phyloP scores from a whole-genome alignment of 2,888 invertebrate genomes.

The Chouioia cunea region DNA sequence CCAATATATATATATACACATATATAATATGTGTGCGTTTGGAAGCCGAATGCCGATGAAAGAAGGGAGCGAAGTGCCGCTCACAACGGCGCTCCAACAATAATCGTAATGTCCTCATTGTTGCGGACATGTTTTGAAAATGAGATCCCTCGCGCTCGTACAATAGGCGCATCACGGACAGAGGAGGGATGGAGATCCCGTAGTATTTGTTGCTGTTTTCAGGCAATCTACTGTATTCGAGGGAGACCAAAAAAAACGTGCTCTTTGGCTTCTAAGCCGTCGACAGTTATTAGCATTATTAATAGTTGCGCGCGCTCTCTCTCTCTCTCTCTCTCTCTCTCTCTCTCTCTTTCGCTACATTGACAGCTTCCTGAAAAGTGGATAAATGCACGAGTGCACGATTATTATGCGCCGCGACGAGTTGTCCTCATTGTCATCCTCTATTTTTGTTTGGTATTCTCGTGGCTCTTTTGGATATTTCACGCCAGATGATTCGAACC shows the following conservation, averaged over 20 bases:
- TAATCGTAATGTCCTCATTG: slow-evolving; percentile 66
- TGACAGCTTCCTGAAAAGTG: slow-evolving; percentile 47
- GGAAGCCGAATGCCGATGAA: no score
- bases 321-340: no score
- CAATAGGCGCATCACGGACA: background rate
- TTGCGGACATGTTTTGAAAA: slow-evolving; percentile 68
- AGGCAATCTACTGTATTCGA: background rate
- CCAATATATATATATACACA: no score
- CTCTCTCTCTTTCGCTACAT: slow-evolving; percentile 46
- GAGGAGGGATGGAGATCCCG: background rate
- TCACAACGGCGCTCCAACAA: slow-evolving; percentile 53
- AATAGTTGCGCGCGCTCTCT: slow-evolving; percentile 56
- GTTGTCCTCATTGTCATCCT: slow-evolving; percentile 33
- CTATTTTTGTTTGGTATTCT: slow-evolving; percentile 6
- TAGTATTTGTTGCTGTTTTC: no score
- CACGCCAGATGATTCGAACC: slow-evolving; percentile 41
- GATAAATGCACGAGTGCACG: no score
- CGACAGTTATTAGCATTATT: slow-evolving; percentile 64
- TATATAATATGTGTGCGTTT: background rate
- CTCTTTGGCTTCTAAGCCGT: slow-evolving; percentile 47
- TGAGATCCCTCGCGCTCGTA: slow-evolving; percentile 50
- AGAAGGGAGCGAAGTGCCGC: slow-evolving; percentile 41
- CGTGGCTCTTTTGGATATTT: background rate
- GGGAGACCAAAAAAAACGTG: slow-evolving; percentile 28
- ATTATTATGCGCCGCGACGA: no score